Percentiles rank a stretch among this genome's conserved stretches.
Conservation (phyloP, 2,888 invertebrate species). For the Seira musarum region DNA sequence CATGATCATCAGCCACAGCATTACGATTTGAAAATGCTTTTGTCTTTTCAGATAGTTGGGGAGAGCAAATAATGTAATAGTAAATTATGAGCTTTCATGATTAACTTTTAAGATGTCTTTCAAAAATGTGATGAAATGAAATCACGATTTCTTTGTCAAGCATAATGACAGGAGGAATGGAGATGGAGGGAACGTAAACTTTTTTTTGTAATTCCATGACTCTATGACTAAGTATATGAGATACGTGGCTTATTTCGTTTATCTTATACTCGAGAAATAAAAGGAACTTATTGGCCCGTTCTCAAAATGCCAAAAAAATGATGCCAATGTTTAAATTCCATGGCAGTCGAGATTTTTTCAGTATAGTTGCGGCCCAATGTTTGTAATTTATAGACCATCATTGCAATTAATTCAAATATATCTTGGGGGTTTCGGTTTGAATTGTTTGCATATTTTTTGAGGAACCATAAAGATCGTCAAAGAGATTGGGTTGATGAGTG, state of each 20-base stretch:
- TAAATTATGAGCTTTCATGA: slow-evolving; percentile 36
- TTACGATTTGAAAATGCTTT: background rate
- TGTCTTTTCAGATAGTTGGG: background rate
- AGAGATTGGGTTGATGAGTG: slow-evolving; percentile 24
- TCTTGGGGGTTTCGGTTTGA: slow-evolving; percentile 19
- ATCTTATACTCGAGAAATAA: too few species aligned
- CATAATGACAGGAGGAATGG: slow-evolving; percentile 29
- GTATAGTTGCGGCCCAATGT: too few species aligned
- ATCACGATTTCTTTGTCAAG: slow-evolving; percentile 31
- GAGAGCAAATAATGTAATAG: background rate
- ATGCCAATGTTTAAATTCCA: too few species aligned
- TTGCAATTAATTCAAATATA: slow-evolving; percentile 20
- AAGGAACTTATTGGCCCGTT: slow-evolving; percentile 41
- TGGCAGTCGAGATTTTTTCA: too few species aligned
- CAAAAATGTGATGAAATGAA: slow-evolving; percentile 21
- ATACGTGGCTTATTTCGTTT: too few species aligned
- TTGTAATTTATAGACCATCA: slow-evolving; percentile 31
- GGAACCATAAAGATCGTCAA: slow-evolving; percentile 31
- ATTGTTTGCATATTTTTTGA: slow-evolving; percentile 18
- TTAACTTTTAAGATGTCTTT: slow-evolving; percentile 23
- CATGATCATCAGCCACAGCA: background rate
- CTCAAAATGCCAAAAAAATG: slow-evolving; percentile 25
- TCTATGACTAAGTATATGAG: too few species aligned
- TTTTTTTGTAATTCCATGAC: too few species aligned
- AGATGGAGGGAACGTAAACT: background rate